A percentile compares a stretch with the other conserved stretches of the same genome.
Evolutionary conservation across 1,140 invertebrate species (phyloP).

Genomic region (Meloidogyne floridensis): DNA sequence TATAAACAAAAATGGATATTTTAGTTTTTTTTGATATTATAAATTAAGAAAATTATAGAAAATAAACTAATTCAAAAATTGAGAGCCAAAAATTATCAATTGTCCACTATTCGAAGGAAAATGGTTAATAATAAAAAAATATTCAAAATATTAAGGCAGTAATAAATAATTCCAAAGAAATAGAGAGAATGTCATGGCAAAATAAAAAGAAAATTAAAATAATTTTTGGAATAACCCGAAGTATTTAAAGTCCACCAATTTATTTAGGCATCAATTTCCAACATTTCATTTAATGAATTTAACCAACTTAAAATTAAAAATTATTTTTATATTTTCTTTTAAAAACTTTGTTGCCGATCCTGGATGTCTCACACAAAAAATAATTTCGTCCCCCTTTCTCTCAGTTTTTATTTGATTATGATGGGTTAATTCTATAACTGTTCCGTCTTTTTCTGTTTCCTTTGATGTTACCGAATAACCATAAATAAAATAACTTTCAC

Average conservation of each 20-base stretch:
- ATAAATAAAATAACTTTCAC: constrained; percentile 44
- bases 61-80: too few species aligned
- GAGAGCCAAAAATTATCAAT: too few species aligned
- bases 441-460: constrained; percentile 44
- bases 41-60: too few species aligned
- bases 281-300: constrained; percentile 16
- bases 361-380: constrained; percentile 43
- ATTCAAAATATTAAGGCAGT: neutral
- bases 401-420: constrained; percentile 52
- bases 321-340: neutral
- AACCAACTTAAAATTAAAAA: constrained; percentile 19
- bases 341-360: constrained; percentile 42
- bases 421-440: constrained; percentile 40
- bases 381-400: constrained; percentile 45
- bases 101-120: too few species aligned
- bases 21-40: too few species aligned
- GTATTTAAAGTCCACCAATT: neutral
- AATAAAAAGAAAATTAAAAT: neutral
- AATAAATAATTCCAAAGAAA: neutral
- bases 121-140: neutral
- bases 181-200: constrained; percentile 5
- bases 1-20: too few species aligned
- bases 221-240: neutral
- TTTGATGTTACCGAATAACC: constrained; percentile 40
- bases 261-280: constrained; percentile 12